phyloP scores from a whole-genome alignment of 2,797 vertebrate species.

The Intellagama lesueurii region DNA sequence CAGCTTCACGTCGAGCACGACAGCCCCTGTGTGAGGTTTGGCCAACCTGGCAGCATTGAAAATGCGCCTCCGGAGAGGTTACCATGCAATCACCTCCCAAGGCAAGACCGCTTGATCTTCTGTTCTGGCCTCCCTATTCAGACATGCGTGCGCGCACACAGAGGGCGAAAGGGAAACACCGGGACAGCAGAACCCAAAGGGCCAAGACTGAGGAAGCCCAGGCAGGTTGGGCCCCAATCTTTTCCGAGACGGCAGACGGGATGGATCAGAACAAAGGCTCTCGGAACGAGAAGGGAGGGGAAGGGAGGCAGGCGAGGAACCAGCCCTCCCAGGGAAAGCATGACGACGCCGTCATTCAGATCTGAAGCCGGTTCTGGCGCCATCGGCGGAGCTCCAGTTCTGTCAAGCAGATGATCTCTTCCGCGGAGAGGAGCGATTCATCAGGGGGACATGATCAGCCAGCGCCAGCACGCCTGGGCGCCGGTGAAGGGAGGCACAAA shows the following conservation, averaged over 20 bases:
- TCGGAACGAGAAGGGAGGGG: no score
- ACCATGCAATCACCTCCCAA: no score
- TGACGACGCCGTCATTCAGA: fast-evolving
- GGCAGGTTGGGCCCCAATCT: no score
- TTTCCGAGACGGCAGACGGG: no score
- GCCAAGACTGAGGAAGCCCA: no score
- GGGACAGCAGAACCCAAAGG: background rate
- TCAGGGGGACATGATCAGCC: background rate
- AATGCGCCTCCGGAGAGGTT: no score
- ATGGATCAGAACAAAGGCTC: no score
- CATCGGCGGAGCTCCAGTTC: background rate
- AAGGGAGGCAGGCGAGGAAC: background rate
- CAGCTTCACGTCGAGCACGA: no score
- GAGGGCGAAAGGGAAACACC: background rate
- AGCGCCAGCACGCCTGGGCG: background rate
- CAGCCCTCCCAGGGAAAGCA: background rate
- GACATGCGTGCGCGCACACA: background rate
- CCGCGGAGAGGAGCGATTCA: background rate
- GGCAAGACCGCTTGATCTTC: no score
- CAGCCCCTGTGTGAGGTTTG: no score
- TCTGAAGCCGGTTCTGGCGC: fast-evolving
- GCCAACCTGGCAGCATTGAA: no score
- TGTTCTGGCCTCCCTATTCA: background rate
- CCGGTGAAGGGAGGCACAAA: background rate
- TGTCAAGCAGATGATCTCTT: fast-evolving